Conservation (phyloP, 1,140 invertebrate species). For the Diuraphis noxia region DNA sequence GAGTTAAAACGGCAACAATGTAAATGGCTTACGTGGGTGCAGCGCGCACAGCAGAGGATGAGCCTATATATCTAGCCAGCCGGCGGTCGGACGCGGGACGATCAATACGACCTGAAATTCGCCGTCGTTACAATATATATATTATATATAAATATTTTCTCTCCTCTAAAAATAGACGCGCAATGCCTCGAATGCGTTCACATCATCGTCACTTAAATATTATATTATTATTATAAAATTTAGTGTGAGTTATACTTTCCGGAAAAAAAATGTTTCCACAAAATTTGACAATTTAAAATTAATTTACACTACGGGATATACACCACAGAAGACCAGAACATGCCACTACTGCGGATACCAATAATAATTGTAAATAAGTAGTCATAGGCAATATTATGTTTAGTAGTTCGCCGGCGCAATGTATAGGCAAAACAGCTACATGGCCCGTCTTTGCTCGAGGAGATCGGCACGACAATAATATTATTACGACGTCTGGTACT, state of each 20-base stretch:
- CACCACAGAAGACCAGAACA: background rate
- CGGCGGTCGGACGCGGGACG: conserved; percentile 49
- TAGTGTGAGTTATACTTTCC: background rate
- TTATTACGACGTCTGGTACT: background rate
- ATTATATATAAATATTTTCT: background rate
- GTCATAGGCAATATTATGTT: background rate
- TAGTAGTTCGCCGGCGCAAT: background rate
- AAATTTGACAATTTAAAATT: background rate
- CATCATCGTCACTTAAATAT: background rate
- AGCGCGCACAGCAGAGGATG: conserved; percentile 20
- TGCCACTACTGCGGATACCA: background rate
- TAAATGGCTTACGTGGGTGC: conserved; percentile 53
- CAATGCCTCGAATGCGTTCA: background rate
- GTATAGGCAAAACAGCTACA: conserved; percentile 39
- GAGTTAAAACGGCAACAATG: conserved; percentile 48
- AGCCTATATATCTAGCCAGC: conserved; percentile 28
- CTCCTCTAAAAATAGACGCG: conserved; percentile 19
- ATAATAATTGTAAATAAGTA: background rate
- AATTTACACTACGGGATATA: background rate
- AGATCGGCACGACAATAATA: background rate
- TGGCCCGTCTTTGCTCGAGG: too few relatives aligned
- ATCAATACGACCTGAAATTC: conserved; percentile 54
- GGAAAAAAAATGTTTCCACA: background rate
- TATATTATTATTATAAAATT: background rate
- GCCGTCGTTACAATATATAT: conserved; percentile 7